These are phyloP conservation scores for Ormyrus thymus DNA, from an alignment of 2,888 invertebrate genomes.

Conservation along the genomic window DNA sequence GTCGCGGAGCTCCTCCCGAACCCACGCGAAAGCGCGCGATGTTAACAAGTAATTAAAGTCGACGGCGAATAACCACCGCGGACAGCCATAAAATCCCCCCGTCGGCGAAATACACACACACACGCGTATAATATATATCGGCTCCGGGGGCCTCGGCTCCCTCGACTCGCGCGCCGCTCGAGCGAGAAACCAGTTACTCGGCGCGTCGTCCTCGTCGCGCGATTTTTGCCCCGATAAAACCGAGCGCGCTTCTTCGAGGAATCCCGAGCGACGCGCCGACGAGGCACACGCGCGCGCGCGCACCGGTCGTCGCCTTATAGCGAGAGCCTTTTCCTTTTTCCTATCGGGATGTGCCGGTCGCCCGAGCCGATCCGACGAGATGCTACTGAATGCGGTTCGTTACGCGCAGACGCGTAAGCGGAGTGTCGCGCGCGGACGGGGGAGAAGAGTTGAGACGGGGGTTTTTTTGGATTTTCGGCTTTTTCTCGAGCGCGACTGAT, in stretches of 20 bases:
- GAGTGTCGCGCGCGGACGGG: background rate
- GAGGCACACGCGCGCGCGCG: background rate
- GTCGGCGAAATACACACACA: background rate
- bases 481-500: background rate
- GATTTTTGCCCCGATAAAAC: conserved; percentile 42
- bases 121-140: no score
- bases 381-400: background rate
- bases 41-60: conserved; percentile 42
- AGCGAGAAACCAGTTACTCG: conserved; percentile 31
- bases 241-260: conserved; percentile 11
- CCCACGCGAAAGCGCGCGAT: background rate
- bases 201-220: background rate
- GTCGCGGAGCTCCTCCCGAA: no score
- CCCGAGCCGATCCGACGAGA: background rate
- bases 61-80: conserved; percentile 18
- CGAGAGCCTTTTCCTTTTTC: conserved; percentile 8
- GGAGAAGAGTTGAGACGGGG: background rate
- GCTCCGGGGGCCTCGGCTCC: background rate
- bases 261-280: background rate
- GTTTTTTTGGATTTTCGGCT: background rate
- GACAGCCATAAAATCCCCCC: conserved; percentile 19
- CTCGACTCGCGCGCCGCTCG: background rate
- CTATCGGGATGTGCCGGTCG: background rate
- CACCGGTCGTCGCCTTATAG: no score
- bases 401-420: background rate